These are phyloP conservation scores for Urocitellus parryii DNA, from an alignment of 2,113 vertebrate species.

Conservation along the genomic window DNA sequence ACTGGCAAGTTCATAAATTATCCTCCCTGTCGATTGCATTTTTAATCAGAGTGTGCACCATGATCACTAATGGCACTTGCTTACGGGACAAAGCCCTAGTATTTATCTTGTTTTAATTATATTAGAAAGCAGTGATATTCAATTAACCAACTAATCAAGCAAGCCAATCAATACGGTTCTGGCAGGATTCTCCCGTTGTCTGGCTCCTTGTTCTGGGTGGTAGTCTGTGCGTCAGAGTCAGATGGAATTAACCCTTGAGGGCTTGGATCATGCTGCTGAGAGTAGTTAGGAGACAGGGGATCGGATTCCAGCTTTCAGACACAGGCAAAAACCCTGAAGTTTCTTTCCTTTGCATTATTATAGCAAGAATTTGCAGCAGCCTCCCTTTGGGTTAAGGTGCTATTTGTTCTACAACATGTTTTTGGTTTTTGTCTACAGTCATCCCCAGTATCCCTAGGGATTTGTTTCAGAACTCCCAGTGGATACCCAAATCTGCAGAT, in stretches of 20 bases:
- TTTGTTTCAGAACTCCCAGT: background rate
- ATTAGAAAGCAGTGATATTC: constrained; percentile 84
- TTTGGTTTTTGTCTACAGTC: background rate
- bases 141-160: constrained; percentile 89
- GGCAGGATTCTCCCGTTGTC: constrained; percentile 74
- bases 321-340: background rate
- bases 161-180: constrained; percentile 85
- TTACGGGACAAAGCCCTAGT: constrained; percentile 75
- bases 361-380: background rate
- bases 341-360: background rate
- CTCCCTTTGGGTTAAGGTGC: background rate
- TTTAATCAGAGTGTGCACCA: constrained; percentile 79
- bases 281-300: background rate
- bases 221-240: background rate
- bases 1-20: constrained; percentile 79
- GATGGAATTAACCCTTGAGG: constrained; percentile 44
- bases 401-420: background rate
- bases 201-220: constrained; percentile 10
- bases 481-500: background rate
- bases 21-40: constrained; percentile 74
- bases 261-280: background rate
- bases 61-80: constrained; percentile 80
- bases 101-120: constrained; percentile 89
- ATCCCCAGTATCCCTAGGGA: background rate
- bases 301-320: background rate